Evolutionary conservation across 30 jellyfish, hydroid and myxozoan species (phyloP).

Genomic region (Turritopsis rubra): DNA sequence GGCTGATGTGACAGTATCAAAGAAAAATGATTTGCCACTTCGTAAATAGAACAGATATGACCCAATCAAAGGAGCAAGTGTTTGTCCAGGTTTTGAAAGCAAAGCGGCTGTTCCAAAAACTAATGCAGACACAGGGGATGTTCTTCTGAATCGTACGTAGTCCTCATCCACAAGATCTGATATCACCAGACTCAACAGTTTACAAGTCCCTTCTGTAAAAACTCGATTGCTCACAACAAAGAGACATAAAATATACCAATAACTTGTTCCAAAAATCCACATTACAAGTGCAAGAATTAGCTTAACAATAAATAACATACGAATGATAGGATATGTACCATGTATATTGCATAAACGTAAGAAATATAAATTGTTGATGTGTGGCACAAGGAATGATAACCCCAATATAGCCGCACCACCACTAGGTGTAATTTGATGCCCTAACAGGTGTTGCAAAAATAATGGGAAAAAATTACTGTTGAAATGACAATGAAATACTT

Average conservation of each 20-base stretch:
- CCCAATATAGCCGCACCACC: constrained; percentile 89
- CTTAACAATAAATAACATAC: constrained; percentile 58
- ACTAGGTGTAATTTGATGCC: constrained; percentile 70
- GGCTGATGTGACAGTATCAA: constrained; percentile 41
- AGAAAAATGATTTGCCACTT: constrained; percentile 76
- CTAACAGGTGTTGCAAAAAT: constrained; percentile 65
- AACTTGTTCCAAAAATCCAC: constrained; percentile 71
- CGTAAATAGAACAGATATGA: constrained; percentile 64
- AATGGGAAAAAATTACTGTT: constrained; percentile 96
- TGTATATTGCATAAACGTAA: constrained; percentile 57
- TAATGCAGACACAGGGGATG: constrained; percentile 80
- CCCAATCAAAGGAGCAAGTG: constrained; percentile 89
- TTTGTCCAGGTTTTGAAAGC: constrained; percentile 93
- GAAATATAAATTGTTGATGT: constrained; percentile 78
- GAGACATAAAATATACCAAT: constrained; percentile 80
- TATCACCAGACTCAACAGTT: constrained; percentile 74
- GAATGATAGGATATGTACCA: constrained; percentile 71
- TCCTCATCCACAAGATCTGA: constrained; percentile 94
- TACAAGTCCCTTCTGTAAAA: constrained; percentile 96
- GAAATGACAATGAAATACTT: constrained; percentile 95
- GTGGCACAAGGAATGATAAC: constrained; percentile 81
- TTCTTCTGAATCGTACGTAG: constrained; percentile 54
- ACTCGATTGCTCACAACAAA: constrained; percentile 90
- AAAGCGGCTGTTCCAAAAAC: constrained; percentile 93
- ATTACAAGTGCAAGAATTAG: constrained; percentile 46